A percentile compares a stretch with the other conserved stretches of the same genome.
Conservation (phyloP, 2,113 vertebrate species). For the Chelonoidis abingdonii region DNA sequence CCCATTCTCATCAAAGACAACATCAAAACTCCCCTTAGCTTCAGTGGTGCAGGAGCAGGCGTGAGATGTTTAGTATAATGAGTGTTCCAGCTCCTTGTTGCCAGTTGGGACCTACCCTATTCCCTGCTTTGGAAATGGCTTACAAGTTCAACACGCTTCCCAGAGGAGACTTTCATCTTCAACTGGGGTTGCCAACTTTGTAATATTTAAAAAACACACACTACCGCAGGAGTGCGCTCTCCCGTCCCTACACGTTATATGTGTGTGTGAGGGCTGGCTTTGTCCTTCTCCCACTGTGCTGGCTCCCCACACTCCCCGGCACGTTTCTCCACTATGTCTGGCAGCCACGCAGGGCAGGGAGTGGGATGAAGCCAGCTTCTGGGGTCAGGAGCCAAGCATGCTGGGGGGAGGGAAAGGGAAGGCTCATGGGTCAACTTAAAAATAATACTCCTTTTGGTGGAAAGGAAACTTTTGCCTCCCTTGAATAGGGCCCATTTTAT, state of each 20-base stretch:
- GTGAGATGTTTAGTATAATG: conserved; percentile 25
- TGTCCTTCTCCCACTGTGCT: no score
- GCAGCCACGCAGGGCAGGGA: no score
- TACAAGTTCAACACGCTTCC: conserved; percentile 68
- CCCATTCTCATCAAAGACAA: background rate
- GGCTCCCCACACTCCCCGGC: background rate
- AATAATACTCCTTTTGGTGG: background rate
- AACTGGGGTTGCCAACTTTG: background rate
- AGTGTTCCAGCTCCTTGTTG: conserved; percentile 69
- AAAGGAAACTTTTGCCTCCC: conserved; percentile 26
- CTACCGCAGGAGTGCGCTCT: background rate
- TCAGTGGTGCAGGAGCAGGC: conserved; percentile 7
- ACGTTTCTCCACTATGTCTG: background rate
- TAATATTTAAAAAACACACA: no score
- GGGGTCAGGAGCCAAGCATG: no score
- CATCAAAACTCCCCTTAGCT: background rate
- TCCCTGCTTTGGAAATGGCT: conserved; percentile 69
- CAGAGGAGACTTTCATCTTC: background rate
- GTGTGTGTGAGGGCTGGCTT: no score
- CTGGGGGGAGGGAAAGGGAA: conserved; percentile 8
- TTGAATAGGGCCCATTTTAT: background rate
- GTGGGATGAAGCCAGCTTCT: no score
- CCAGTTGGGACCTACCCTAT: conserved; percentile 62
- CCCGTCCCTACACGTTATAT: background rate
- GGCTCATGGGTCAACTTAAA: conserved; percentile 45